These are phyloP conservation scores for Aptenodytes forsteri DNA, from an alignment of 2,113 vertebrate genomes.

Conservation along the genomic window DNA sequence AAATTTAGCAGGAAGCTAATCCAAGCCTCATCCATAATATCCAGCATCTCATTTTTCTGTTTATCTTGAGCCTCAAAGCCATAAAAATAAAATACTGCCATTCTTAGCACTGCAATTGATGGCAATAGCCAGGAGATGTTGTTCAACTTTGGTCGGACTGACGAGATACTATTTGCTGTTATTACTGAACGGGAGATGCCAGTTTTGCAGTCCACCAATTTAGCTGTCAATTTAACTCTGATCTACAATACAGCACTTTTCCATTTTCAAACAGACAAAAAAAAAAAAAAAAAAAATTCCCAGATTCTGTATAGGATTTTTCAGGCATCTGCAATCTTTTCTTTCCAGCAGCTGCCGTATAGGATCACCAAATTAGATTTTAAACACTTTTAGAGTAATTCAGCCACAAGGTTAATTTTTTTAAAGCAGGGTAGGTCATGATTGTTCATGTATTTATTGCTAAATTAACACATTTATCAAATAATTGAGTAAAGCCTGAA, in stretches of 20 bases:
- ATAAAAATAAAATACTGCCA: not conserved
- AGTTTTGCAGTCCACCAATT: not conserved
- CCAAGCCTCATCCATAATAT: not conserved
- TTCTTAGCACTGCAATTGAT: not conserved
- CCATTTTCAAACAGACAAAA: not conserved
- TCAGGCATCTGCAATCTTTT: not conserved
- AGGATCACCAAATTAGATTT: not conserved
- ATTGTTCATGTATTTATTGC: not conserved
- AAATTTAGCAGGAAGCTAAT: not conserved
- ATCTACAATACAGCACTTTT: not conserved
- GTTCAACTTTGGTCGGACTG: not conserved
- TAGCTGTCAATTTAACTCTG: not conserved
- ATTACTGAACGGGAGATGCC: not conserved
- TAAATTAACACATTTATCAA: not conserved
- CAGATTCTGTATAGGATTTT: not conserved
- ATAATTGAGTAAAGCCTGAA: not conserved
- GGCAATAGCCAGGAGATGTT: not conserved
- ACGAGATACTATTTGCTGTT: accelerated
- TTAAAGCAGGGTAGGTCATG: not conserved
- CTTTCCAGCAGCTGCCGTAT: not conserved
- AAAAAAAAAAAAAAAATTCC: not conserved
- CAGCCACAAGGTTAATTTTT: not conserved
- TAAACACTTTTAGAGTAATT: not conserved
- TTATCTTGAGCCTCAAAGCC: not conserved
- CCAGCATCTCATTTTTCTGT: not conserved